Conservation (phyloP, 2,113 vertebrate genomes). For the Puffinus mauretanicus region DNA sequence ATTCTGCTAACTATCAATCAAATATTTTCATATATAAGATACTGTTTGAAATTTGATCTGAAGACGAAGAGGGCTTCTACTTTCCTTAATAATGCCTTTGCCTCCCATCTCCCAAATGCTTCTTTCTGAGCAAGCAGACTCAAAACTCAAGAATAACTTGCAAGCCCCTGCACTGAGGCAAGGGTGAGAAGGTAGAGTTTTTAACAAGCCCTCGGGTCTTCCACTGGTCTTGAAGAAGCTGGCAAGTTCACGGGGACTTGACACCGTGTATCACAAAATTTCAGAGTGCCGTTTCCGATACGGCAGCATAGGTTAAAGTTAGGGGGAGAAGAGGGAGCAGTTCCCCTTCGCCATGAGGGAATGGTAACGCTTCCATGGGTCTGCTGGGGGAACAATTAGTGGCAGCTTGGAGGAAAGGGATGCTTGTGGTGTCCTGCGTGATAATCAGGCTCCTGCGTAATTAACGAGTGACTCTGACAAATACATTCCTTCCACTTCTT, state of each 20-base stretch:
- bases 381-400: neutral
- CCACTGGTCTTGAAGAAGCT: neutral
- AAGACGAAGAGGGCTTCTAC: neutral
- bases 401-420: neutral
- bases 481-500: neutral
- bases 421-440: neutral
- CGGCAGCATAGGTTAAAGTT: rapidly evolving
- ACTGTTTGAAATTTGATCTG: neutral
- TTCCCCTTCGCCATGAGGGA: neutral
- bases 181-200: neutral
- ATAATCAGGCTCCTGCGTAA: neutral
- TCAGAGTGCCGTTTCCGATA: neutral
- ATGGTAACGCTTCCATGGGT: neutral
- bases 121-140: neutral
- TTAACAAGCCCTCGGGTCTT: neutral
- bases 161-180: neutral
- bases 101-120: neutral
- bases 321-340: neutral
- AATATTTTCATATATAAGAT: neutral
- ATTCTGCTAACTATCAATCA: neutral
- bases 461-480: neutral
- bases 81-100: neutral
- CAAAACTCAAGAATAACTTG: neutral
- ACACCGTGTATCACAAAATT: neutral
- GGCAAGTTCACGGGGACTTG: neutral